phyloP scores from a whole-genome alignment of 2,113 vertebrate genomes.

The Prunella fulvescens region DNA sequence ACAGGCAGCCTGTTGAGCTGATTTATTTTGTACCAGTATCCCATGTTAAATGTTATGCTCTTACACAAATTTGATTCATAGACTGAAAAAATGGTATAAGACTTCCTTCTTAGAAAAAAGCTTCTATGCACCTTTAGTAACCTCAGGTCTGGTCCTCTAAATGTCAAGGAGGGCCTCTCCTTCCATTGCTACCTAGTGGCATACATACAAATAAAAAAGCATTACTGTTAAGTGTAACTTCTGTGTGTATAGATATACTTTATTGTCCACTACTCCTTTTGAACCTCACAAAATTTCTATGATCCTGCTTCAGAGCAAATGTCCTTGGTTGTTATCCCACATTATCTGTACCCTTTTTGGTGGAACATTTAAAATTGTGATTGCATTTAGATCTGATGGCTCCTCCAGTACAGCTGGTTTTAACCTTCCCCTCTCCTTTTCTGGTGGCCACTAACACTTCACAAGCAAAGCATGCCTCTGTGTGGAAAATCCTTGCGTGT shows the following conservation, averaged over 20 bases:
- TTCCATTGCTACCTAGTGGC: not conserved
- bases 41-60: not conserved
- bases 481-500: not conserved
- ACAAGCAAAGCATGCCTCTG: not conserved
- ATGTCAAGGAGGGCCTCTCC: not conserved
- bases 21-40: not conserved
- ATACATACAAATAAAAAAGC: not conserved
- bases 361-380: not conserved
- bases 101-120: not conserved
- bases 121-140: not conserved
- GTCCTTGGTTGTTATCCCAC: not conserved
- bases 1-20: not conserved
- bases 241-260: not conserved
- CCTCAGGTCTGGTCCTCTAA: not conserved
- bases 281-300: not conserved
- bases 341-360: not conserved
- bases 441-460: not conserved
- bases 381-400: not conserved
- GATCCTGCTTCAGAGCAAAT: not conserved
- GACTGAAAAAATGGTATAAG: not conserved
- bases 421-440: not conserved
- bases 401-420: not conserved
- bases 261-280: not conserved
- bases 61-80: not conserved
- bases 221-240: not conserved